A percentile compares a stretch with the other conserved stretches of the same genome.
phyloP scores from a whole-genome alignment of 2,797 vertebrate species.

The Lophius americanus region DNA sequence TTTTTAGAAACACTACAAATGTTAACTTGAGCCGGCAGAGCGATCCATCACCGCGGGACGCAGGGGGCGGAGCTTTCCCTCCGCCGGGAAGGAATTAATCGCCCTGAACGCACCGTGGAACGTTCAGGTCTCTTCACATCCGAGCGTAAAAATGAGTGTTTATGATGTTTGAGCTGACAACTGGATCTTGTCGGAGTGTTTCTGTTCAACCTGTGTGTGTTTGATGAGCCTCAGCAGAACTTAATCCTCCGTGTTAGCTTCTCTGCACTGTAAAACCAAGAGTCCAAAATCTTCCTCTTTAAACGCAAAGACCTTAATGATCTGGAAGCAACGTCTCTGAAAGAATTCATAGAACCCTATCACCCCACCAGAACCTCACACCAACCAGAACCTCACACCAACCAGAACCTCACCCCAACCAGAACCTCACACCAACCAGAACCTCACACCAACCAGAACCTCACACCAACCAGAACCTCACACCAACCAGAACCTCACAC shows the following conservation, averaged over 20 bases:
- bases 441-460: too few species aligned
- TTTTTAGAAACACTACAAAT: conserved; percentile 66
- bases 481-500: too few species aligned
- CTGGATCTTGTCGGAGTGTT: conserved; percentile 21
- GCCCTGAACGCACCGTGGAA: conserved; percentile 35
- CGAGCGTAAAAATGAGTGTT: conserved; percentile 52
- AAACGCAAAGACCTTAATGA: too few species aligned
- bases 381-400: too few species aligned
- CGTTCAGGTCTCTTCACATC: conserved; percentile 53
- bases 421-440: too few species aligned
- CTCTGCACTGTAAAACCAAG: too few species aligned
- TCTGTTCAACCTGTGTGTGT: conserved; percentile 26
- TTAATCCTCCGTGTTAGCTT: conserved; percentile 22
- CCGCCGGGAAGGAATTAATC: conserved; percentile 39
- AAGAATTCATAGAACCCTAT: too few species aligned
- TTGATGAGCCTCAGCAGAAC: conserved; percentile 34
- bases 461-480: too few species aligned
- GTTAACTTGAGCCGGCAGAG: conserved; percentile 52
- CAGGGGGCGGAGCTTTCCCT: conserved; percentile 1
- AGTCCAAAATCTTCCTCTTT: too few species aligned
- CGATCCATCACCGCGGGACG: conserved; percentile 62
- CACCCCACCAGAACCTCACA: too few species aligned
- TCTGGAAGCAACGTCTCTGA: too few species aligned
- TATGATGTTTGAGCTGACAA: conserved; percentile 38
- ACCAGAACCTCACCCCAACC: too few species aligned